Evolutionary conservation across 1,140 invertebrate genomes (phyloP), one percentile per base, ranked within the genome.

Genomic region (Spodoptera frugiperda): DNA sequence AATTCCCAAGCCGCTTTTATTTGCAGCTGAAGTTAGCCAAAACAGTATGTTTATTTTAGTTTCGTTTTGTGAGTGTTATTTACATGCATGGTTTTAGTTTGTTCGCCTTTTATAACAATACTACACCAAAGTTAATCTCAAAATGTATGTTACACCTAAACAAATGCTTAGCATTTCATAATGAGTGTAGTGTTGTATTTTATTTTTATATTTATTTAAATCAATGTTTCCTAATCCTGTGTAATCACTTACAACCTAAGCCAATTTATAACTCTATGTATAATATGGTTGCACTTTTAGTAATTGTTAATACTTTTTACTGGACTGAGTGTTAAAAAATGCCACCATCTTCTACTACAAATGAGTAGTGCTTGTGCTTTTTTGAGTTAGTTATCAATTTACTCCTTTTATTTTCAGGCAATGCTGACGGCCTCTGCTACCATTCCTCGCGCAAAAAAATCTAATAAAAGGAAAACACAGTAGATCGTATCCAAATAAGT

Each of bases 381-480:
- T 89, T 87, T 81, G 19, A 79, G 85, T 89, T 89, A 82, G 68
- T 90, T 89, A 85, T 84, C 82, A 88, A 88, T 83, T 84, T 86
- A 82, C 86, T 87, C 87, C 44, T 89, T 92, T 91, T 92, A 88
- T 89, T 94, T 94, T 81, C 92, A 94, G 94, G 90, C 90, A 84
- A 91, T 94, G 91, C 91, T 94, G 88, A 89, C 94, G 83, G 89
- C 92, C 83, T 94, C 94, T 83, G 91, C 94, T 87, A 94, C 94
- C 83, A 93, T 94, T 81, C 94, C 94, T 61, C 91, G 94, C 88
- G 88, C 92, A 89, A 94, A 94, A 93, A 94, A 94, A 88, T 86
- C 93, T 78, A 94, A 87, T 91, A 94, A 94, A 93, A 93, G 94
- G 87, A 94, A 94, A 93, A 94, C 94, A 68, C 92, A 94, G 82